A percentile compares a stretch with the other conserved stretches of the same genome.
These are phyloP conservation scores for Aramus guarauna DNA, from an alignment of 2,113 vertebrate species.

Conservation along the genomic window DNA sequence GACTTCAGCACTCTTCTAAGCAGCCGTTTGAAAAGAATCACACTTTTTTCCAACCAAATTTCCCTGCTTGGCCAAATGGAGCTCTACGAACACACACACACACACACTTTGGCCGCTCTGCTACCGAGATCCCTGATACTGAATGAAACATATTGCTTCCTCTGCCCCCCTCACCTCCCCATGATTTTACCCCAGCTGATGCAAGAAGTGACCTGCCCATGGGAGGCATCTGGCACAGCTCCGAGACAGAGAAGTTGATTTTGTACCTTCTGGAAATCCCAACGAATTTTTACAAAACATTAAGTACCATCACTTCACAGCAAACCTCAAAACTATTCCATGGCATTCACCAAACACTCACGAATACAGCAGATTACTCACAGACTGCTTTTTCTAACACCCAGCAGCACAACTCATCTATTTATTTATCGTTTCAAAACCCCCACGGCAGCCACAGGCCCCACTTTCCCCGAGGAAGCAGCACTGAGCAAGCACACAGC, in stretches of 20 bases:
- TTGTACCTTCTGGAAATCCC: background rate
- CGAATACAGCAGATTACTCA: background rate
- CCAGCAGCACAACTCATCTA: background rate
- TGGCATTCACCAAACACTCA: background rate
- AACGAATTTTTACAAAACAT: background rate
- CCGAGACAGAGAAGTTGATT: background rate
- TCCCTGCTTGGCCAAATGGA: background rate
- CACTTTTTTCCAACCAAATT: background rate
- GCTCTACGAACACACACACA: background rate
- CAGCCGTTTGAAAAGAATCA: fast-evolving
- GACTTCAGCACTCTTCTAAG: background rate
- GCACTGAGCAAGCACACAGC: fast-evolving
- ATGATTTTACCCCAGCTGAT: background rate
- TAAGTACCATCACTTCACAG: background rate
- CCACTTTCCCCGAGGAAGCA: background rate
- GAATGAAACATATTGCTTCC: background rate
- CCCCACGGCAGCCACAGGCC: background rate
- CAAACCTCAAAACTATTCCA: background rate
- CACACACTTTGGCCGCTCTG: background rate
- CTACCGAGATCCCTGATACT: background rate
- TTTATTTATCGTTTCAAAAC: background rate
- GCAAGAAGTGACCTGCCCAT: background rate
- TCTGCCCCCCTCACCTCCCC: too few relatives aligned
- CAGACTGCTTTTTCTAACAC: background rate
- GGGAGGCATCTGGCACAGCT: background rate